Percentiles rank a stretch among this genome's conserved stretches.
These are phyloP conservation scores for Polydrusus tereticollis DNA, from an alignment of 2,888 invertebrate genomes.

Conservation along the genomic window DNA sequence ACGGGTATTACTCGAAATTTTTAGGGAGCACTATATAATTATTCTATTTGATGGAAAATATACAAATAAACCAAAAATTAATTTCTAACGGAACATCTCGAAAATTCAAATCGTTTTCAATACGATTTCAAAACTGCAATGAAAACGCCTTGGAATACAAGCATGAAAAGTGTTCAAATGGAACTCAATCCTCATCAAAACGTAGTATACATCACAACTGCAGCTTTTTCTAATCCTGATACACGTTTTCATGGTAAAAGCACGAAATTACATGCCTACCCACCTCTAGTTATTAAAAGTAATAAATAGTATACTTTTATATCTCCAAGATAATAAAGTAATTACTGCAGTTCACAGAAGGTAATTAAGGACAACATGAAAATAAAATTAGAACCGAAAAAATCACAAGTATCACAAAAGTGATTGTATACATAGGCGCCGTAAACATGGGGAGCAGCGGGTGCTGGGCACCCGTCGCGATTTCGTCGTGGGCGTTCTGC, in stretches of 20 bases:
- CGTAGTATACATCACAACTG: not conserved
- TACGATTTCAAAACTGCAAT: not conserved
- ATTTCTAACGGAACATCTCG: no score
- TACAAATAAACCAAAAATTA: no score
- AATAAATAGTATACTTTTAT: conserved; percentile 34
- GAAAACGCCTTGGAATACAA: not conserved
- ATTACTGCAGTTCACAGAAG: conserved; percentile 30
- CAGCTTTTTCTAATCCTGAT: conserved; percentile 27
- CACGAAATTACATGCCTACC: conserved; percentile 36
- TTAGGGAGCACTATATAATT: no score
- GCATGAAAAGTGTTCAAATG: not conserved
- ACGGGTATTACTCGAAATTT: no score
- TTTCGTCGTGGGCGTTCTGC: not conserved
- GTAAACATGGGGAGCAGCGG: not conserved
- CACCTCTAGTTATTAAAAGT: conserved; percentile 21
- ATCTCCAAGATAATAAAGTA: conserved; percentile 30
- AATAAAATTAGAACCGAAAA: conserved; percentile 28
- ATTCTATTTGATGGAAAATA: no score
- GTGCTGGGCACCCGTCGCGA: not conserved
- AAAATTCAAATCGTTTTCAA: no score
- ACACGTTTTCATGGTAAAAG: conserved; percentile 37
- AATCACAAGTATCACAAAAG: conserved; percentile 34
- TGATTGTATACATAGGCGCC: conserved; percentile 22
- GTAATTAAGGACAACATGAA: conserved; percentile 33
- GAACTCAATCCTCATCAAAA: no score